Evolutionary conservation across 2,113 vertebrate genomes (phyloP).

Genomic region (Atlantisia rogersi): DNA sequence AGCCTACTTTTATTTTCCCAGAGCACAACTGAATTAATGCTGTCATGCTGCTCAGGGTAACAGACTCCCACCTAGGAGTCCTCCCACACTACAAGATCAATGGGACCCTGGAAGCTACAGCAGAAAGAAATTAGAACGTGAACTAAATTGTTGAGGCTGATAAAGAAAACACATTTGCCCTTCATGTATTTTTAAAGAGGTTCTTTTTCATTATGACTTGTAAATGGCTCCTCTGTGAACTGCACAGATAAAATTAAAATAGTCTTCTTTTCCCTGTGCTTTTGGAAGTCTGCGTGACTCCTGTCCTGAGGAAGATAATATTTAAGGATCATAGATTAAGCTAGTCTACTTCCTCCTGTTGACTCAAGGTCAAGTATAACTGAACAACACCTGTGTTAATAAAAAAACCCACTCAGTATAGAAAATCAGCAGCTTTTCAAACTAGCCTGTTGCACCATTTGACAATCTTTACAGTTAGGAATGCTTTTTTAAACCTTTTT

Average conservation of each 20-base stretch:
- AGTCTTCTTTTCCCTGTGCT: fast-evolving
- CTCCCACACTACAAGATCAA: constrained; percentile 56
- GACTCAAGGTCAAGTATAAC: neutral
- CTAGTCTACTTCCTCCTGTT: neutral
- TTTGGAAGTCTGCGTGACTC: neutral
- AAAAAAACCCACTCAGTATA: neutral
- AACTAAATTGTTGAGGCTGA: constrained; percentile 50
- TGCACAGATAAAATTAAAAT: constrained; percentile 5
- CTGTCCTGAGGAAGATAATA: neutral
- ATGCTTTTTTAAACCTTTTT: neutral
- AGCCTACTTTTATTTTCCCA: constrained; percentile 53
- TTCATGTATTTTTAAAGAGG: constrained; percentile 76
- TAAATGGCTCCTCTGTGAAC: constrained; percentile 45
- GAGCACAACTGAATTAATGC: constrained; percentile 37
- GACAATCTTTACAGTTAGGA: neutral
- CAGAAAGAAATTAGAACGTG: constrained; percentile 57
- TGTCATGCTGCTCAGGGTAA: constrained; percentile 60
- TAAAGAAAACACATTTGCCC: constrained; percentile 72
- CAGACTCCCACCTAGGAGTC: constrained; percentile 45
- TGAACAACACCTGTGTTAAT: neutral
- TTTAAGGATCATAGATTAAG: neutral
- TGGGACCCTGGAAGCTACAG: constrained; percentile 51
- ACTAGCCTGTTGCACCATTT: neutral
- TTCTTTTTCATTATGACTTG: constrained; percentile 61
- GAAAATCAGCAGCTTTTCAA: neutral